A percentile compares a stretch with the other conserved stretches of the same genome.
phyloP scores from a whole-genome alignment of 2,888 invertebrate species.

The Busseola fusca region DNA sequence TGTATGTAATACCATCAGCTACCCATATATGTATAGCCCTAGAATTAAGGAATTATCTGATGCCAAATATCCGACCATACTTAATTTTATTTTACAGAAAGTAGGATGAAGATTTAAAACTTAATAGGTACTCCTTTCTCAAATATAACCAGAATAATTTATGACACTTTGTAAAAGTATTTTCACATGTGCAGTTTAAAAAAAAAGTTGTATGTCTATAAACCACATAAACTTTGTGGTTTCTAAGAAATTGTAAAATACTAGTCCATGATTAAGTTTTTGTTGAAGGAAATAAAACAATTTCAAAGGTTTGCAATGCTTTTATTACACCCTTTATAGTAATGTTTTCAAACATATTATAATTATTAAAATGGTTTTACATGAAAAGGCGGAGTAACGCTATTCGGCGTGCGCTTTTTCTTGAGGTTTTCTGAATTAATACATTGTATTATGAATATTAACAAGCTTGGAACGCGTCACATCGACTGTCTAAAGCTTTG shows the following conservation, averaged over 20 bases:
- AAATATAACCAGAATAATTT: not conserved
- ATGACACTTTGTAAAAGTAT: slow-evolving; percentile 14
- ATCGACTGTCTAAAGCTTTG: no score
- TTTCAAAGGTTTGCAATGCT: slow-evolving; percentile 47
- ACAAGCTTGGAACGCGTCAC: not conserved
- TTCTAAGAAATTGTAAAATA: slow-evolving; percentile 33
- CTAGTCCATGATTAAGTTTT: slow-evolving; percentile 32
- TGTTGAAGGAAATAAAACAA: slow-evolving; percentile 55
- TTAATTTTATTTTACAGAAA: not conserved
- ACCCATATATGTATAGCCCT: not conserved
- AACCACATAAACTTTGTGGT: slow-evolving; percentile 8
- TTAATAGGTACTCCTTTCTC: not conserved
- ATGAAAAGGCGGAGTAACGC: slow-evolving; percentile 16
- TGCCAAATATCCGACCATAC: slow-evolving; percentile 5
- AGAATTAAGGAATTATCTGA: slow-evolving; percentile 8
- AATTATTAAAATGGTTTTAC: slow-evolving; percentile 7
- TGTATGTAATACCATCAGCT: not conserved
- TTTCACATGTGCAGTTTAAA: slow-evolving; percentile 42
- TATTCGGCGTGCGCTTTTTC: not conserved
- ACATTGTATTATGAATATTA: not conserved
- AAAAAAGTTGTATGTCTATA: slow-evolving; percentile 10
- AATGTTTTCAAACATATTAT: slow-evolving; percentile 4
- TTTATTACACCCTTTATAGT: slow-evolving; percentile 34
- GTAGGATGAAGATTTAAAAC: not conserved
- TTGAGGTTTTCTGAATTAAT: not conserved